Evolutionary conservation across 2,113 vertebrate genomes (phyloP), one percentile per base, ranked within the genome.

Genomic region (Crocuta crocuta): DNA sequence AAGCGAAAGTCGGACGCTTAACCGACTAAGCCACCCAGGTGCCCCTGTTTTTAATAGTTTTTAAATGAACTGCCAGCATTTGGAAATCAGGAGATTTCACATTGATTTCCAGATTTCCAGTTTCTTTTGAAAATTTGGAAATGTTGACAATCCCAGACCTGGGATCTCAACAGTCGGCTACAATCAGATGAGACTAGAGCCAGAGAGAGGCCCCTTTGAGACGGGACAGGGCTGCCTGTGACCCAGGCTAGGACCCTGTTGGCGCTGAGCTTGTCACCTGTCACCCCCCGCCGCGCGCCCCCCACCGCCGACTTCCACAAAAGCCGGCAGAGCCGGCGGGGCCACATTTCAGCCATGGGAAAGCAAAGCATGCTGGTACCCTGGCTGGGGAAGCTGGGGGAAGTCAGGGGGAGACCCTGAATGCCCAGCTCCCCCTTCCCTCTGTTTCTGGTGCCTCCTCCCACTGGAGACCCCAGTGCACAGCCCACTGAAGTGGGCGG

Each of bases 281-380:
- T 39, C 39, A 39, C 23, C 21, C 0, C 13, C 0, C 10, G n/a
- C n/a, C n/a, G n/a, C n/a, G n/a, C n/a, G n/a, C 39, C n/a, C 48
- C 65, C 26, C 48, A 33, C 58, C 45, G 55, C 45, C 55, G 33
- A 28, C 74, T n/a, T 17, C 17, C 73, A 1, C 0, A 7, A n/a
- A 86, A 21, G 94, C 35, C 12, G 0, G 26, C 21, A 23, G 9
- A 21, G 94, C 35, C 12, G 0, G 26, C 21, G 16, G 11, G 11
- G 53, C 35, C 16, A 4, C 1, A 10, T 15, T 23, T 12, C 84
- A 68, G 33, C 33, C 13, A 0, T 0, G 1, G 26, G 15, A 43
- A 26, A 21, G 45, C n/a, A 43, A 33, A 53, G 17, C 7, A 0
- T 0, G 55, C 11, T 1, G 33, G 35, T 12, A 23, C 23, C 65